These are phyloP conservation scores for Drosophila flavopinicola DNA, from an alignment of 2,888 invertebrate species.

Conservation along the genomic window DNA sequence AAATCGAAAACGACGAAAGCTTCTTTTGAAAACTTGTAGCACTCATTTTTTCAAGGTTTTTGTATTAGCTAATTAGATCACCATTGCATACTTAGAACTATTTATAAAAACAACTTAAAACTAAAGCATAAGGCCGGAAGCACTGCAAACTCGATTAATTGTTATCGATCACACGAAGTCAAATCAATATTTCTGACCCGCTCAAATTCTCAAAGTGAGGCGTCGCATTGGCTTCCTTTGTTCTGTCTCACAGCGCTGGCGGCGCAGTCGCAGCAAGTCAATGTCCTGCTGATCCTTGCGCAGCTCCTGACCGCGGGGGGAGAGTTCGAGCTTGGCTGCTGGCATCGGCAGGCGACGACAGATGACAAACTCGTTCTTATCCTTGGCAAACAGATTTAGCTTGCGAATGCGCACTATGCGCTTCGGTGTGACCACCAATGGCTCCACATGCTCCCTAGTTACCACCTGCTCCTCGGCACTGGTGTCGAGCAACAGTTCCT, in stretches of 20 bases:
- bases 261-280: conserved; percentile 54
- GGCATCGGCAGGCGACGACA: conserved; percentile 42
- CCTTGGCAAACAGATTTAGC: conserved; percentile 54
- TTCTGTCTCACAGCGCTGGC: conserved; percentile 51
- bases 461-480: conserved; percentile 18
- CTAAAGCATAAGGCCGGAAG: conserved; percentile 60
- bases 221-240: conserved; percentile 49
- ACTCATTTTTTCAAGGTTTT: conserved; percentile 19
- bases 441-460: conserved; percentile 3
- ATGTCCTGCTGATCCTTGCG: conserved; percentile 41
- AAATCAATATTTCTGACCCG: background rate
- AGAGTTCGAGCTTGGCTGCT: conserved; percentile 10
- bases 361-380: conserved; percentile 42
- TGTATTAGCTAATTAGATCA: conserved; percentile 35
- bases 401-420: conserved; percentile 45
- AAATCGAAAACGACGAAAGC: background rate
- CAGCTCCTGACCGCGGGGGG: conserved; percentile 44
- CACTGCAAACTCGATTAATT: conserved; percentile 35
- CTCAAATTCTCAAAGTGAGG: conserved; percentile 46
- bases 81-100: conserved; percentile 55
- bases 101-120: conserved; percentile 21
- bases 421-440: conserved; percentile 46
- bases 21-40: background rate
- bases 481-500: conserved; percentile 41
- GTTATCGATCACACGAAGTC: conserved; percentile 28